Conservation (phyloP, 37 sponge, comb jelly and placozoan genomes). For the Halichondria panicea region DNA sequence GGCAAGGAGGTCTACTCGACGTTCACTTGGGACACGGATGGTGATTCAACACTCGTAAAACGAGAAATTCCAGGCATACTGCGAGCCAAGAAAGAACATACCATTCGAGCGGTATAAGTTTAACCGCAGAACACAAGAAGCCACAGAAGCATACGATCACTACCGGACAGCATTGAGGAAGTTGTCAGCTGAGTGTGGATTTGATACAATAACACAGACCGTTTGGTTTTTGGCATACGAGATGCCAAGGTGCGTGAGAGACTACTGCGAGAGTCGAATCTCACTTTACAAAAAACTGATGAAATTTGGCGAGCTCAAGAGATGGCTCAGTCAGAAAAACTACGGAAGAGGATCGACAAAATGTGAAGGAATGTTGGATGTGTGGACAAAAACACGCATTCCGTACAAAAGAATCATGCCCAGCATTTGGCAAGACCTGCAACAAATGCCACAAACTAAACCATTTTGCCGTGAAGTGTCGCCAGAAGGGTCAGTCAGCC, state of each 20-base stretch:
- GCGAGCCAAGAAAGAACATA: too few relatives aligned
- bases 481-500: too few relatives aligned
- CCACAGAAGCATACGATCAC: too few relatives aligned
- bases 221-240: conserved; percentile 5
- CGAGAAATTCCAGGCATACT: too few relatives aligned
- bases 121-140: neutral
- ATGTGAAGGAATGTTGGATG: conserved; percentile 18
- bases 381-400: conserved; percentile 34
- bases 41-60: too few relatives aligned
- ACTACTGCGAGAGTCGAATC: conserved; percentile 23
- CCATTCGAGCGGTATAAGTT: too few relatives aligned
- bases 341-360: neutral
- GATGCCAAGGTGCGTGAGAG: neutral
- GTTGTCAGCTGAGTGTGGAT: neutral
- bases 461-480: conserved; percentile 39
- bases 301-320: conserved; percentile 46
- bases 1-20: conserved; percentile 27
- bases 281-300: conserved; percentile 25
- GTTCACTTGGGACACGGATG: conserved; percentile 22
- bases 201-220: conserved; percentile 16
- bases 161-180: too few relatives aligned
- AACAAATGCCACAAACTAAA: conserved; percentile 43
- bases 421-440: conserved; percentile 45
- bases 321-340: too few relatives aligned
- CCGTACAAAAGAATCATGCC: conserved; percentile 34